Evolutionary conservation across 1,140 invertebrate species (phyloP), one percentile per base, ranked within the genome.

Genomic region (Panulirus ornatus): DNA sequence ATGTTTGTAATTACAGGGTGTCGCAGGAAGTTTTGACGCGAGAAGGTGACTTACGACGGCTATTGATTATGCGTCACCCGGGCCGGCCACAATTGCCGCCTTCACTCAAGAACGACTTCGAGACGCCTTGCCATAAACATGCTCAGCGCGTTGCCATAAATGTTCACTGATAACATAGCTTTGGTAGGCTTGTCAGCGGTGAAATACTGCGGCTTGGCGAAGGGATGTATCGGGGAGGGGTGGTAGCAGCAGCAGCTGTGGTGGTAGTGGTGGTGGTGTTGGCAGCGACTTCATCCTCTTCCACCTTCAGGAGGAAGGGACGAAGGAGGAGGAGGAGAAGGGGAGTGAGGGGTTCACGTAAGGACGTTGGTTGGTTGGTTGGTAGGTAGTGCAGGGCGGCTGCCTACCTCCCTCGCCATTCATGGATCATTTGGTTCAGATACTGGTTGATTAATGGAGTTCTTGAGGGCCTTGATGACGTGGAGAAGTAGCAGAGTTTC

Each of bases 21-120:
- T 88, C 85, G 75, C 85, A 70, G 85, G 76, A 88, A 78, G 84
- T 87, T 88, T 88, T 88, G 85, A 87, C 84, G 85, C 73, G 85
- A 70, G 30, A 19, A 40, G 75, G 85, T 70, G 85, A 88, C 85
- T 88, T 88, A 88, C 85, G 85, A 70, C 76, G 44, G 70, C 85
- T 88, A 88, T 88, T 88, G 85, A 88, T 88, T 88, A 88, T 88
- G 85, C 85, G 85, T 88, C 85, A 88, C 85, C 76, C 85, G 38
- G 85, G 70, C 54, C 85, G 30, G 76, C 85, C 85, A 79, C 85
- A 88, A 78, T 79, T 79, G 75, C 58, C 47, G 75, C 85, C 73
- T 78, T 70, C 75, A 88, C 85, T 79, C 85, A 58, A 88, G 58
- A 66, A 88, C 75, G 40, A 27, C 79, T 75, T 78, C 84, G 34